Base-by-base conservation (phyloP, 2,113 vertebrate species). In the Thryonomys swinderianus region DNA sequence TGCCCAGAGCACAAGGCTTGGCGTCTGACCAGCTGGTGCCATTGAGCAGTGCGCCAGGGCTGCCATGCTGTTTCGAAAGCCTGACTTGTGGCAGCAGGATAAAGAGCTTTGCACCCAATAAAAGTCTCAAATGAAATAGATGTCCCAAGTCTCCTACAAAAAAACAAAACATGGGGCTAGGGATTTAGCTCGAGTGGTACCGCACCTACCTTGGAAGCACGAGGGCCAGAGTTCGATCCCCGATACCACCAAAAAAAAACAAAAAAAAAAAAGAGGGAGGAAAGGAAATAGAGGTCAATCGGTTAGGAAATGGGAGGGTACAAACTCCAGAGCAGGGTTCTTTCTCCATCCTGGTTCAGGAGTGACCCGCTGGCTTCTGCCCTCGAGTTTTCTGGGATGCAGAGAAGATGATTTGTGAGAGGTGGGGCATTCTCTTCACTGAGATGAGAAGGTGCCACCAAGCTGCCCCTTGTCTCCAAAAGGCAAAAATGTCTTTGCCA, bases 1-100 rank as follows among this genome's bases (percentile, higher is more conserved):
- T 0, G 20, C 9, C 11, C 40, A 6, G 30, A 21, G 55, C 0
- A 0, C 37, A 45, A 37, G n/a, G 0, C 61, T 16, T 5, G 76
- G 69, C 74, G 45, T n/a, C 78, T 10, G 32, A 7, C 30, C 10
- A 0, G 7, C 14, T 4, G 11, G 6, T 0, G 17, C 18, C 1
- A 7, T 1, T 27, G 62, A 34, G 30, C 1, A 10, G 13, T 0
- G 1, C 0, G 34, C 4, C 1, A 0, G 8, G 21, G 34, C 74
- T 27, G 48, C 71, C 25, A 23, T 45, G 5, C 27, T 13, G 48
- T n/a, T 23, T 71, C 59, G 40, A 51, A 42, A 84, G 90, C 67
- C n/a, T 21, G 67, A 40, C 71, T 69, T 5, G 40, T 14, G 42
- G 16, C 81, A 51, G 40, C 1, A 12, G n/a, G 18, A 13, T 16